These are phyloP conservation scores for Cryptocephalus moraei DNA, from an alignment of 2,888 invertebrate species.

Conservation along the genomic window DNA sequence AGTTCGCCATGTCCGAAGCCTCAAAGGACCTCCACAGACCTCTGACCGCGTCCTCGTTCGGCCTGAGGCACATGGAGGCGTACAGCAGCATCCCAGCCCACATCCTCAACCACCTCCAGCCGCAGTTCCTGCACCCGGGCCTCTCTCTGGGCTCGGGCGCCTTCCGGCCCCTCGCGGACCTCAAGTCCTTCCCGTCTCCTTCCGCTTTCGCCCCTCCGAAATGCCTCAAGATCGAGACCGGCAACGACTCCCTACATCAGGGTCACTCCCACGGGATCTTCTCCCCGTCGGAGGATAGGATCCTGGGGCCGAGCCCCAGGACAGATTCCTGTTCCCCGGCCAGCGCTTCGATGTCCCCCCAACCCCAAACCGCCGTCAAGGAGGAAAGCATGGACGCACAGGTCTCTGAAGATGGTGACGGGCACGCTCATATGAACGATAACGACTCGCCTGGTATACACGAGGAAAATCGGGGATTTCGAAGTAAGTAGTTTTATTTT, in stretches of 20 bases:
- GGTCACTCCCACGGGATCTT: slow-evolving; percentile 33
- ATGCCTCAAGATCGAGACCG: slow-evolving; percentile 46
- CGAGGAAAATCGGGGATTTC: slow-evolving; percentile 43
- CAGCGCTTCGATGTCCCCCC: slow-evolving; percentile 47
- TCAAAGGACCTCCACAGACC: slow-evolving; percentile 56
- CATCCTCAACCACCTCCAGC: slow-evolving; percentile 60
- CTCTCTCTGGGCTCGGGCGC: slow-evolving; percentile 50
- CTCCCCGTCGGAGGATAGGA: slow-evolving; percentile 36
- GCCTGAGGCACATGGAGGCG: slow-evolving; percentile 42
- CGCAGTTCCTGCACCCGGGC: slow-evolving; percentile 59
- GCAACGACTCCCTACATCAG: slow-evolving; percentile 30
- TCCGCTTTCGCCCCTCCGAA: slow-evolving; percentile 66
- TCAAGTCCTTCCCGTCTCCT: slow-evolving; percentile 44
- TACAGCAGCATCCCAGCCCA: slow-evolving; percentile 55
- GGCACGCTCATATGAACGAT: slow-evolving; percentile 32
- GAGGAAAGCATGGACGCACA: slow-evolving; percentile 49
- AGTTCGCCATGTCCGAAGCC: slow-evolving; percentile 42
- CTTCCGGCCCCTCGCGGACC: slow-evolving; percentile 48
- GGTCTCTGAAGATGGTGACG: slow-evolving; percentile 48
- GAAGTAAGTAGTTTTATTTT: slow-evolving; percentile 41
- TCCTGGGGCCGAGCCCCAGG: slow-evolving; percentile 40
- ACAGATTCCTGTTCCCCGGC: slow-evolving; percentile 52
- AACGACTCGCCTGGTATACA: slow-evolving; percentile 34
- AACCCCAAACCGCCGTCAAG: slow-evolving; percentile 35
- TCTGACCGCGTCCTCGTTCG: slow-evolving; percentile 48